Evolutionary conservation across 2,797 vertebrate species (phyloP).

Genomic region (Peromyscus aztecus): DNA sequence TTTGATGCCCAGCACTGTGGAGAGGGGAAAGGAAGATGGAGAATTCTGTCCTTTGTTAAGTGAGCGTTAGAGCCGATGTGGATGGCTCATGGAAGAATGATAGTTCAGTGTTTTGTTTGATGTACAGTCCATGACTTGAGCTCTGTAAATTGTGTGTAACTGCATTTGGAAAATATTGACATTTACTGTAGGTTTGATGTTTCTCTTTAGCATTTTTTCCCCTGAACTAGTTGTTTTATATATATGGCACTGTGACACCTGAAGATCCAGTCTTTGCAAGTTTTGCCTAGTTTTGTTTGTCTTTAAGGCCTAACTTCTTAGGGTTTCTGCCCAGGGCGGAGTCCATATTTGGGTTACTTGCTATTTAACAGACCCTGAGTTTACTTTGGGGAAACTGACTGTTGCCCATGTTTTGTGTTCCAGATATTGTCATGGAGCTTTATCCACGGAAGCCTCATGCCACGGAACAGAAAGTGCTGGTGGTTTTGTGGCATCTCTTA

Average conservation of each 20-base stretch:
- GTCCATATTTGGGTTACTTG: constrained; percentile 37
- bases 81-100: not conserved
- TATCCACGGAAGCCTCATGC: constrained; percentile 93
- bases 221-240: not conserved
- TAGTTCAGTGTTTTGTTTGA: constrained; percentile 31
- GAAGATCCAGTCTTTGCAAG: not conserved
- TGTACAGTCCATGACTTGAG: not conserved
- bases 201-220: constrained; percentile 18
- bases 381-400: not conserved
- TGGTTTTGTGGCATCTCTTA: constrained; percentile 95
- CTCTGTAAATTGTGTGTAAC: not conserved
- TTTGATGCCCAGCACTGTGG: not conserved
- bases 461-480: constrained; percentile 94
- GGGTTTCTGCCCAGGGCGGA: not conserved
- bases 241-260: constrained; percentile 6
- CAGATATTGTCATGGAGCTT: constrained; percentile 93
- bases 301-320: constrained; percentile 15
- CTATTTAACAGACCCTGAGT: not conserved
- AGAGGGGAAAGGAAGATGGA: not conserved
- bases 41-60: not conserved
- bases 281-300: not conserved
- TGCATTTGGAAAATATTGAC: constrained; percentile 48
- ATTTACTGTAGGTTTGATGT: constrained; percentile 45
- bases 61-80: constrained; percentile 43
- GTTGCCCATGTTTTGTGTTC: constrained; percentile 52